Evolutionary conservation across 2,113 vertebrate species (phyloP).

Genomic region (Epinephelus cyanopodus): DNA sequence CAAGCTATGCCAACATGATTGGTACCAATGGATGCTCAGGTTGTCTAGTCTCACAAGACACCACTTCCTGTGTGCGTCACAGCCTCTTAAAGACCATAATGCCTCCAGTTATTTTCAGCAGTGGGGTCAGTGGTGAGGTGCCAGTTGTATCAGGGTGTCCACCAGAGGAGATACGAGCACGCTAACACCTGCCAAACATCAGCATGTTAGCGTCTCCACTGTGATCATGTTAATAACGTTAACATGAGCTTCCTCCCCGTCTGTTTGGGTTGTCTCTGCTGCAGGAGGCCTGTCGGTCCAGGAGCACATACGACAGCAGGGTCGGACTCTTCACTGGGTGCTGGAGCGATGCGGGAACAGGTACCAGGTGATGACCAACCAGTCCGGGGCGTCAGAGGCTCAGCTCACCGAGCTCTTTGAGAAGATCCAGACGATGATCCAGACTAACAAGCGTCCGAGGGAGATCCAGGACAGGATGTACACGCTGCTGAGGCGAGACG

Average conservation of each 20-base stretch:
- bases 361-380: slow-evolving; percentile 43
- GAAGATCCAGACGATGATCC: slow-evolving; percentile 45
- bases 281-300: slow-evolving; percentile 36
- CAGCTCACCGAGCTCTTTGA: slow-evolving; percentile 31
- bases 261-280: neutral
- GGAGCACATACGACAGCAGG: slow-evolving; percentile 36
- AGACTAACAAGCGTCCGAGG: neutral
- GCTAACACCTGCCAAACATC: too few species aligned
- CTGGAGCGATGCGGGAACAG: slow-evolving; percentile 64
- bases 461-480: slow-evolving; percentile 4
- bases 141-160: too few species aligned
- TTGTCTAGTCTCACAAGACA: too few species aligned
- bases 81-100: too few species aligned
- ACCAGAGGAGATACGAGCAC: too few species aligned
- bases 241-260: too few species aligned
- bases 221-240: neutral
- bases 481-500: neutral
- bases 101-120: too few species aligned
- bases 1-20: too few species aligned
- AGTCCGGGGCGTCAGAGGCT: neutral
- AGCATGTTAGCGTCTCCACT: too few species aligned
- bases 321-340: slow-evolving; percentile 42
- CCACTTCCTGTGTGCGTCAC: too few species aligned
- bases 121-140: too few species aligned
- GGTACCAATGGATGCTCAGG: too few species aligned